A percentile compares a stretch with the other conserved stretches of the same genome.
These are phyloP conservation scores for Papilio aristodemus DNA, from an alignment of 1,140 invertebrate genomes.

Conservation along the genomic window DNA sequence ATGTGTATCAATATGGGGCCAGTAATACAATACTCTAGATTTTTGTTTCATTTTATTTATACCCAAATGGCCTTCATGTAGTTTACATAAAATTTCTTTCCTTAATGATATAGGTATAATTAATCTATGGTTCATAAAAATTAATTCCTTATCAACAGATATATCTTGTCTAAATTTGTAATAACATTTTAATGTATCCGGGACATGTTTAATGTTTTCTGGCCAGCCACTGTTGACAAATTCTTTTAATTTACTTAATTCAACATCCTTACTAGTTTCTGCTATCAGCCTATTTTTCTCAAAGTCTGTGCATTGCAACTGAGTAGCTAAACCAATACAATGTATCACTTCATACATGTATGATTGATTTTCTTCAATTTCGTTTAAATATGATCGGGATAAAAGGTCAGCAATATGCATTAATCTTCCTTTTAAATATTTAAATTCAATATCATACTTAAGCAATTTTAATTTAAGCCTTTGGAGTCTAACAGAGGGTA, in stretches of 20 bases:
- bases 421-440: slow-evolving; percentile 43
- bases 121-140: too few relatives aligned
- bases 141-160: too few relatives aligned
- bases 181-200: too few relatives aligned
- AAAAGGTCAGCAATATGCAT: slow-evolving; percentile 48
- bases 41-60: too few relatives aligned
- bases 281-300: slow-evolving; percentile 22
- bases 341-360: slow-evolving; percentile 18
- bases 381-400: slow-evolving; percentile 33
- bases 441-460: slow-evolving; percentile 52
- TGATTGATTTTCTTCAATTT: background rate
- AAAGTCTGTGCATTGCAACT: slow-evolving; percentile 10
- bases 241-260: slow-evolving; percentile 15
- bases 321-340: background rate
- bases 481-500: slow-evolving; percentile 58
- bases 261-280: slow-evolving; percentile 27
- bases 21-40: background rate
- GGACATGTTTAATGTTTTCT: too few relatives aligned
- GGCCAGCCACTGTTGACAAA: too few relatives aligned
- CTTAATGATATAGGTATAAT: too few relatives aligned
- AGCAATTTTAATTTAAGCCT: slow-evolving; percentile 60
- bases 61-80: too few relatives aligned
- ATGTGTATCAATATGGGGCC: background rate
- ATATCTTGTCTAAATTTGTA: too few relatives aligned
- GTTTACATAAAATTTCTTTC: too few relatives aligned